phyloP scores from a whole-genome alignment of 2,888 invertebrate species.

The Candidula unifasciata region DNA sequence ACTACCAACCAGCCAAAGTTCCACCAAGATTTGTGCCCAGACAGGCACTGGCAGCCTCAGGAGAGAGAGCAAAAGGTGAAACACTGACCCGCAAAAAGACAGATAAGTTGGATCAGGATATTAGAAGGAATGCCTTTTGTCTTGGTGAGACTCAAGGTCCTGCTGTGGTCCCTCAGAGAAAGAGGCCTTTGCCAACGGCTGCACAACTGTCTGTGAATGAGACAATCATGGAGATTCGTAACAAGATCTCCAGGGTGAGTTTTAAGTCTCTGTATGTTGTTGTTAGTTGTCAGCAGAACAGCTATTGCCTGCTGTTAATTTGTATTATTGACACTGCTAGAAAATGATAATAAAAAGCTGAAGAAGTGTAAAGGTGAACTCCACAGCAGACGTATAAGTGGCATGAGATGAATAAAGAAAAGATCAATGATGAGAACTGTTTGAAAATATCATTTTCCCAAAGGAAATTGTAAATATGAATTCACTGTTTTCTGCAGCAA shows the following conservation, averaged over 20 bases:
- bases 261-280: neutral
- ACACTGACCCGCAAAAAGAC: constrained; percentile 4
- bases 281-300: neutral
- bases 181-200: constrained; percentile 37
- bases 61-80: neutral
- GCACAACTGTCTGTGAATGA: constrained; percentile 63
- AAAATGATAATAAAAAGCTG: neutral
- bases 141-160: constrained; percentile 68
- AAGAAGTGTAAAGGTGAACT: neutral
- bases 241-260: constrained; percentile 63
- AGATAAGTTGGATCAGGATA: constrained; percentile 59
- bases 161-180: constrained; percentile 40
- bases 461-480: too few species aligned
- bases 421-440: too few species aligned
- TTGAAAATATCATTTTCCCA: neutral
- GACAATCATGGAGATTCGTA: constrained; percentile 66
- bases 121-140: constrained; percentile 65
- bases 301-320: neutral
- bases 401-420: neutral
- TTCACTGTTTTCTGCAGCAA: too few species aligned
- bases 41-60: constrained; percentile 60
- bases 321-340: neutral
- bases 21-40: constrained; percentile 70
- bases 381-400: neutral
- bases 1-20: constrained; percentile 57